phyloP scores from a whole-genome alignment of 2,797 vertebrate species.

The Urosaurus nigricauda region DNA sequence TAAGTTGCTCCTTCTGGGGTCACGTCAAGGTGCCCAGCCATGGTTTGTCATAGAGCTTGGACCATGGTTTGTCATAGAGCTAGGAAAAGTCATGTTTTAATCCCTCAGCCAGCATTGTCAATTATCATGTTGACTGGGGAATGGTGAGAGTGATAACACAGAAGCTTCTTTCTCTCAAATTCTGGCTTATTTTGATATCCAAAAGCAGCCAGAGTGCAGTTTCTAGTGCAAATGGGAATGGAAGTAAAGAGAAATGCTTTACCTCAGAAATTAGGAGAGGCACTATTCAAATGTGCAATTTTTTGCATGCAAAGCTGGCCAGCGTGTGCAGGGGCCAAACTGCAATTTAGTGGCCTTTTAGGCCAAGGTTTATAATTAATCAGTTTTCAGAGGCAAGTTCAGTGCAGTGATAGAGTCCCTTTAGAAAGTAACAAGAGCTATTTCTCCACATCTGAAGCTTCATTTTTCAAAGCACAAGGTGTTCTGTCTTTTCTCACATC shows the following conservation, averaged over 20 bases:
- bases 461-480: background rate
- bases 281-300: background rate
- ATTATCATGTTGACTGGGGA: background rate
- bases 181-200: no score
- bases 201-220: no score
- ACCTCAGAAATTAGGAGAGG: background rate
- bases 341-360: no score
- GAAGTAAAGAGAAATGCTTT: background rate
- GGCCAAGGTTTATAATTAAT: background rate
- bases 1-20: no score
- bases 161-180: background rate
- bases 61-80: no score
- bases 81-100: no score
- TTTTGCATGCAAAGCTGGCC: background rate
- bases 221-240: background rate
- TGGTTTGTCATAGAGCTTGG: no score
- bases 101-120: background rate
- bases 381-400: background rate
- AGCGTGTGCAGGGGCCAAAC: background rate
- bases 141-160: background rate
- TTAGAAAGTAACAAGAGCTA: background rate
- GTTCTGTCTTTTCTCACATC: conserved; percentile 3
- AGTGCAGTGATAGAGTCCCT: background rate
- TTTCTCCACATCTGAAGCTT: background rate
- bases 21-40: no score